Conservation (phyloP, 1,140 invertebrate genomes). For the Euura lappo region DNA sequence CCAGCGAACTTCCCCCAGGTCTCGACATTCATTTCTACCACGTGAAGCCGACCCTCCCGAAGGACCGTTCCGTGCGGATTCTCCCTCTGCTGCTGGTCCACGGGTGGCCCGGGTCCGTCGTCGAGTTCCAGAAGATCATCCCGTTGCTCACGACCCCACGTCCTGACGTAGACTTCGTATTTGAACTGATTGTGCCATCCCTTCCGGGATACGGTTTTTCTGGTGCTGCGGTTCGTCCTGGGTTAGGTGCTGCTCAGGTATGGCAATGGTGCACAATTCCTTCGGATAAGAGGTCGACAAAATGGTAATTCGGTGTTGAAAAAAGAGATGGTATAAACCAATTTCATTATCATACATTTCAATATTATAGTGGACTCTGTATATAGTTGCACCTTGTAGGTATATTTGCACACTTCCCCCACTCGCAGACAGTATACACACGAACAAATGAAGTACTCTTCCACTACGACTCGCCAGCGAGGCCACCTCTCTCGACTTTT, state of each 20-base stretch:
- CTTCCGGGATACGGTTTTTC: slow-evolving; percentile 86
- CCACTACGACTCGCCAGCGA: too few relatives aligned
- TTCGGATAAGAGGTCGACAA: not conserved
- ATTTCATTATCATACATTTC: too few relatives aligned
- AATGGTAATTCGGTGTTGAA: slow-evolving; percentile 4
- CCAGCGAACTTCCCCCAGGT: slow-evolving; percentile 58
- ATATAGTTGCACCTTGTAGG: too few relatives aligned
- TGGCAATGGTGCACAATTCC: too few relatives aligned
- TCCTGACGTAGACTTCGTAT: slow-evolving; percentile 69
- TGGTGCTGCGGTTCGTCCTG: slow-evolving; percentile 42
- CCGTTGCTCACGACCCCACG: slow-evolving; percentile 70
- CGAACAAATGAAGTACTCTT: too few relatives aligned
- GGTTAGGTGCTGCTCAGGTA: slow-evolving; percentile 44
- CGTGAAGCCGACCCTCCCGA: slow-evolving; percentile 63
- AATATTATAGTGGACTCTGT: too few relatives aligned
- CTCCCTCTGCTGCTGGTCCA: slow-evolving; percentile 80
- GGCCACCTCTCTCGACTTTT: too few relatives aligned
- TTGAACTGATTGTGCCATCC: slow-evolving; percentile 80
- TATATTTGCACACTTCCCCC: too few relatives aligned
- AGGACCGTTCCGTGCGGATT: slow-evolving; percentile 61
- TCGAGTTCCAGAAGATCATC: slow-evolving; percentile 86
- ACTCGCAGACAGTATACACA: too few relatives aligned
- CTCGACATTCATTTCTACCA: slow-evolving; percentile 74
- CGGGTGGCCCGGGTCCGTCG: slow-evolving; percentile 90
- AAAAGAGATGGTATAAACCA: not conserved